Evolutionary conservation across 23 tunicate genomes (phyloP), one percentile per base, ranked within the genome.

Genomic region (Trididemnum clinides): DNA sequence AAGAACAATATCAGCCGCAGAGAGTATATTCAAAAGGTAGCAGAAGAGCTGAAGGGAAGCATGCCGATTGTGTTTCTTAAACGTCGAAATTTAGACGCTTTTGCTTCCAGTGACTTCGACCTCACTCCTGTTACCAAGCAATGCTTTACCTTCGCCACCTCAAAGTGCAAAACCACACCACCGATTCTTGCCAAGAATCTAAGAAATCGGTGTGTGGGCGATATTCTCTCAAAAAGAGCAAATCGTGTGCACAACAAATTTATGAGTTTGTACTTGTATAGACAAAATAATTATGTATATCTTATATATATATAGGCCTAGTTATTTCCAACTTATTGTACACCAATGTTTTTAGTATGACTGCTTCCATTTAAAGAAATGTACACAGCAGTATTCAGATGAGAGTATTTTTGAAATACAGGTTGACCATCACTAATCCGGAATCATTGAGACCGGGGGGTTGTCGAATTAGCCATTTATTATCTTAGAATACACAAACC

Each of bases 151-250:
- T 63, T 18, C 70, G 18, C 70, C 5, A 63, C 70, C 23, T 63
- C 70, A 10, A 63, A 63, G 70, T 63, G 70, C 70, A 63, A 63
- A 63, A 63, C n/a, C 70, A 25, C 7, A 63, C 70, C 70, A 63
- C 70, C 23, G 70, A 63, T 6, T 6, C 7, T 7, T 63, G 70
- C 70, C 70, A 63, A 63, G 70, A 63, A 21, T 63, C 21, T 63
- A 63, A n/a, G 22, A 63, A 63, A 10, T 7, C 18, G 22, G 70
- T 63, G 5, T 63, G 70, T 63, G 70, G 70, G 70, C 18, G 23
- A 63, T 63, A 22, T 63, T 18, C 70, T 63, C 6, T 22, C 18
- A 63, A 25, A 63, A 63, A 63, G 23, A 10, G 70, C 70, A 63
- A 63, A 63, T 63, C 23, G 70, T 63, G 70, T 63, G 70, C 18